Percentiles rank a stretch among this genome's conserved stretches.
Conservation (phyloP, 2,113 vertebrate species). For the Piliocolobus tephrosceles region DNA sequence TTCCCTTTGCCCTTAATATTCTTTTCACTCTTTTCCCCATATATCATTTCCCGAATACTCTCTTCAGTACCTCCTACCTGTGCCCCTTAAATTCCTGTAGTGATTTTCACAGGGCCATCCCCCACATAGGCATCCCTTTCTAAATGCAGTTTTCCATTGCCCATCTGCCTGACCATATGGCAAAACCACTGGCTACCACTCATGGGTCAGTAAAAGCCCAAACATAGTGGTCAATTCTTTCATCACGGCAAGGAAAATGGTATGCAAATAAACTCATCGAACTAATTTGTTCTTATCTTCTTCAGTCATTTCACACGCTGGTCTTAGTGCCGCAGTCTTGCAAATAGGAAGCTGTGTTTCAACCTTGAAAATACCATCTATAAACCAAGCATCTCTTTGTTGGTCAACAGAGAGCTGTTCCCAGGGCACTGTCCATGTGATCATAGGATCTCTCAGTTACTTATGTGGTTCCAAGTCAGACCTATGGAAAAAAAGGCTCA, state of each 20-base stretch:
- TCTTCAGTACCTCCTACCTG: neutral
- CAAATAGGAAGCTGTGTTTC: neutral
- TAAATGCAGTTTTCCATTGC: neutral
- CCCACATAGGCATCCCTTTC: neutral
- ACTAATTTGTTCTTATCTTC: neutral
- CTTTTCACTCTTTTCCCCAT: neutral
- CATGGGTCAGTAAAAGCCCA: neutral
- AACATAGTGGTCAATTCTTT: neutral
- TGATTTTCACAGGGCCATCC: neutral
- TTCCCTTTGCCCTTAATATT: neutral
- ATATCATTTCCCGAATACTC: neutral
- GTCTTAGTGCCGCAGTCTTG: neutral
- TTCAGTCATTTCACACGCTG: neutral
- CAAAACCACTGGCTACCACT: neutral
- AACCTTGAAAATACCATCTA: neutral
- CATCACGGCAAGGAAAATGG: neutral
- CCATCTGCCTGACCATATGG: neutral
- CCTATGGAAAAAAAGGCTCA: neutral
- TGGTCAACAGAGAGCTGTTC: neutral
- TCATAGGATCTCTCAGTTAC: neutral
- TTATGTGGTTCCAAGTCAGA: neutral
- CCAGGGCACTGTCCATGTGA: neutral
- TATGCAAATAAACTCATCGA: neutral
- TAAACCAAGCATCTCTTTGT: neutral
- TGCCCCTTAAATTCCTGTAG: neutral